Evolutionary conservation across 2,888 invertebrate genomes (phyloP).

Genomic region (Harmothoe impar): DNA sequence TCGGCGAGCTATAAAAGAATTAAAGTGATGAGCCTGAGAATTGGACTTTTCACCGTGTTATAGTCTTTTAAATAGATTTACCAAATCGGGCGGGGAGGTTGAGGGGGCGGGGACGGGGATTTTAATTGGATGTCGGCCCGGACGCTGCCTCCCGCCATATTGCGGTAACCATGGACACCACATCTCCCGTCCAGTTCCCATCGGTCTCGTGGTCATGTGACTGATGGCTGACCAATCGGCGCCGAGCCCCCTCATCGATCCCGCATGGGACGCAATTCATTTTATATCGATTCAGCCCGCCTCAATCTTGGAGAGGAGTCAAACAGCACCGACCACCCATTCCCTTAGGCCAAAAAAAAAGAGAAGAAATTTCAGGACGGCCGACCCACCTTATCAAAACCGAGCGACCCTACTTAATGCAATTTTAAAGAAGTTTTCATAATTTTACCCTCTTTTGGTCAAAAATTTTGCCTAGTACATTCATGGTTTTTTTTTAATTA

Average conservation of each 20-base stretch:
- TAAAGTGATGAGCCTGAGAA: constrained; percentile 28
- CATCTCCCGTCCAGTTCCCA: neutral
- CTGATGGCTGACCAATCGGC: constrained; percentile 51
- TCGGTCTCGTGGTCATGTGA: constrained; percentile 51
- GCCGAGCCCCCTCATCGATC: constrained; percentile 36
- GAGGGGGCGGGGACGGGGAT: neutral
- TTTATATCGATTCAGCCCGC: constrained; percentile 1
- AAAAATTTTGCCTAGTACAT: too few relatives aligned
- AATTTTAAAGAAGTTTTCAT: too few relatives aligned
- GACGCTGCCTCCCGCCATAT: neutral
- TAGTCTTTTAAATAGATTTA: constrained; percentile 47
- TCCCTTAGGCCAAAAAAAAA: too few relatives aligned
- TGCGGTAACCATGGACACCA: constrained; percentile 34
- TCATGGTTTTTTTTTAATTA: too few relatives aligned
- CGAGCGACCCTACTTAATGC: too few relatives aligned
- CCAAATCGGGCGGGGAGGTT: constrained; percentile 7
- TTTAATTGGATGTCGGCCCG: constrained; percentile 17
- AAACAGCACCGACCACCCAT: neutral
- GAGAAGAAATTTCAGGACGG: too few relatives aligned
- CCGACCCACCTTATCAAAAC: too few relatives aligned
- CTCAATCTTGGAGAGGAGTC: constrained; percentile 45
- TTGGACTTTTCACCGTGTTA: constrained; percentile 37
- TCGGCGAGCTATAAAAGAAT: neutral
- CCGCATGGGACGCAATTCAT: constrained; percentile 41
- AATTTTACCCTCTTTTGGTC: too few relatives aligned